These are phyloP conservation scores for Acromyrmex echinatior DNA, from an alignment of 1,140 invertebrate genomes.

Conservation along the genomic window DNA sequence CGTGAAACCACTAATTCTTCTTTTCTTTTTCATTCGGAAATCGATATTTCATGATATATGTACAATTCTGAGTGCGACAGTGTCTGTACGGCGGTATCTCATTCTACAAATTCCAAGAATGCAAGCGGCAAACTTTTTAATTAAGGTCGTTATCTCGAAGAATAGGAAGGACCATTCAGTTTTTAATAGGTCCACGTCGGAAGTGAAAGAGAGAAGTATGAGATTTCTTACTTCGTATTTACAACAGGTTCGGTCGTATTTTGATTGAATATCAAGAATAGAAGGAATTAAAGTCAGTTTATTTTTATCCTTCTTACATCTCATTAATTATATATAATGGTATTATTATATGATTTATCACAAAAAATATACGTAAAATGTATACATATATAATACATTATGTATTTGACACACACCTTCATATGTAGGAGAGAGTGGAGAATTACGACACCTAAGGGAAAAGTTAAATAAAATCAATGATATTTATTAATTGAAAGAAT, in stretches of 20 bases:
- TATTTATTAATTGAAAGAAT: too few relatives aligned
- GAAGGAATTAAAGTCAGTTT: neutral
- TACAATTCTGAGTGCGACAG: neutral
- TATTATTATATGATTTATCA: neutral
- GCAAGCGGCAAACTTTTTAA: constrained; percentile 70
- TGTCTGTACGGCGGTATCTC: neutral
- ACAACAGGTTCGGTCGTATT: neutral
- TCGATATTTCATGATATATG: neutral
- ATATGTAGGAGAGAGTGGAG: too few relatives aligned
- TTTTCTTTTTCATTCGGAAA: constrained; percentile 4
- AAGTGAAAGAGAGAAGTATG: neutral
- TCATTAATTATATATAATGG: too few relatives aligned
- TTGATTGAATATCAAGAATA: constrained; percentile 21
- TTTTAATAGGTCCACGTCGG: constrained; percentile 64
- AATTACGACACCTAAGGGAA: too few relatives aligned
- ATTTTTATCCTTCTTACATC: neutral
- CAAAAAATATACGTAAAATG: neutral
- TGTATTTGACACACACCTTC: too few relatives aligned
- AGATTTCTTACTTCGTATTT: constrained; percentile 37
- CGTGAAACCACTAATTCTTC: neutral
- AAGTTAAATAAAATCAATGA: too few relatives aligned
- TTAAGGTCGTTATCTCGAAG: constrained; percentile 66
- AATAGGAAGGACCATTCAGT: constrained; percentile 46
- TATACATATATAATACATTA: too few relatives aligned
- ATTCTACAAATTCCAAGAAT: constrained; percentile 51